Conservation (phyloP, 1,140 invertebrate species). For the Sitodiplosis mosellana region DNA sequence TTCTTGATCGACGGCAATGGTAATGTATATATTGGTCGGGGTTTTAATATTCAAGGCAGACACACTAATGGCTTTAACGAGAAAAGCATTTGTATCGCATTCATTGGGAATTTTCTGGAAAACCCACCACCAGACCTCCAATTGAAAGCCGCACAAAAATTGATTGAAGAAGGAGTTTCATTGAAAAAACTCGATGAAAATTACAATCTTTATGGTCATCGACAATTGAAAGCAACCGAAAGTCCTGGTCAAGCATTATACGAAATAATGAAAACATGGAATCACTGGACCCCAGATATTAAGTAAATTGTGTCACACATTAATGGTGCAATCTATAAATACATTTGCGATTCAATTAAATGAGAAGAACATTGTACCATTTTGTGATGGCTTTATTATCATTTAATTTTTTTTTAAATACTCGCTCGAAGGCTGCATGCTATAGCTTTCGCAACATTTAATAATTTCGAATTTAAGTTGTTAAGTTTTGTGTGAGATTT, state of each 20-base stretch:
- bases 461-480: too few relatives aligned
- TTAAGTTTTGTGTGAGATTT: too few relatives aligned
- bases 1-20: slow-evolving; percentile 42
- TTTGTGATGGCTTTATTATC: too few relatives aligned
- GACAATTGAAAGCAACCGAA: slow-evolving; percentile 30
- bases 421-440: too few relatives aligned
- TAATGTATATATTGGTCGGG: slow-evolving; percentile 31
- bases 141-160: slow-evolving; percentile 19
- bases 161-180: slow-evolving; percentile 29
- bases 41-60: slow-evolving; percentile 32
- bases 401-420: too few relatives aligned
- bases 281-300: slow-evolving; percentile 18
- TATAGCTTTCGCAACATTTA: too few relatives aligned
- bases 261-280: slow-evolving; percentile 29
- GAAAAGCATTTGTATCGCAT: slow-evolving; percentile 33
- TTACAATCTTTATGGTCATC: slow-evolving; percentile 36
- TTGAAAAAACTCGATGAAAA: slow-evolving; percentile 27
- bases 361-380: too few relatives aligned
- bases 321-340: too few relatives aligned
- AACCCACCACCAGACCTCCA: background rate
- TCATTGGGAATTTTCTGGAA: slow-evolving; percentile 31
- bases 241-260: slow-evolving; percentile 39
- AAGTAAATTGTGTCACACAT: too few relatives aligned
- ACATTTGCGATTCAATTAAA: too few relatives aligned
- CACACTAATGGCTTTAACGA: slow-evolving; percentile 37